These are phyloP conservation scores for Leguminivora glycinivorella DNA, from an alignment of 1,140 invertebrate species.

Conservation along the genomic window DNA sequence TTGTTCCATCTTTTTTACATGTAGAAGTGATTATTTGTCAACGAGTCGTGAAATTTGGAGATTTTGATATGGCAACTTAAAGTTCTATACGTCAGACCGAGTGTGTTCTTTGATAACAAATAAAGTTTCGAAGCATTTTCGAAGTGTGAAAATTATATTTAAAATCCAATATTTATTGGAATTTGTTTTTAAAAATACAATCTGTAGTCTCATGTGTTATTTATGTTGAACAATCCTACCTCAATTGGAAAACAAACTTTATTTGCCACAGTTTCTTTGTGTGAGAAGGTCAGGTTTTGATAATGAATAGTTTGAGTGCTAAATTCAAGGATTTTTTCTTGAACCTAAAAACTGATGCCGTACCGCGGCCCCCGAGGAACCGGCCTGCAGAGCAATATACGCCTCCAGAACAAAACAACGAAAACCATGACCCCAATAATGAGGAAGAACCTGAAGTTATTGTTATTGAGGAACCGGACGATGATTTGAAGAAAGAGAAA, in stretches of 20 bases:
- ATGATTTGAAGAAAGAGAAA: conserved; percentile 45
- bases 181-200: not conserved
- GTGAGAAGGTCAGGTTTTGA: conserved; percentile 31
- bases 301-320: conserved; percentile 52
- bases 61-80: conserved; percentile 1
- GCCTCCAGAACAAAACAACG: conserved; percentile 34
- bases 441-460: conserved; percentile 45
- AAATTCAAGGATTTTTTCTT: conserved; percentile 58
- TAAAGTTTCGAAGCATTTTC: not conserved
- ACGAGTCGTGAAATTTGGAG: not conserved
- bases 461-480: conserved; percentile 39
- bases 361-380: conserved; percentile 56
- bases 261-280: conserved; percentile 28
- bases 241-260: not conserved
- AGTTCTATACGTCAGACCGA: not conserved
- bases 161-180: not conserved
- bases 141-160: not conserved
- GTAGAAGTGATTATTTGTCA: not conserved
- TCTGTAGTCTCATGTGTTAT: not conserved
- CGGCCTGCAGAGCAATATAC: conserved; percentile 19
- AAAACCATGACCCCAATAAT: conserved; percentile 39
- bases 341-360: conserved; percentile 64
- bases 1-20: too few relatives aligned
- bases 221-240: not conserved
- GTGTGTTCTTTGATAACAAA: conserved; percentile 1